Base-by-base conservation (phyloP, 2,113 vertebrate species). In the Gymnorhina tibicen region DNA sequence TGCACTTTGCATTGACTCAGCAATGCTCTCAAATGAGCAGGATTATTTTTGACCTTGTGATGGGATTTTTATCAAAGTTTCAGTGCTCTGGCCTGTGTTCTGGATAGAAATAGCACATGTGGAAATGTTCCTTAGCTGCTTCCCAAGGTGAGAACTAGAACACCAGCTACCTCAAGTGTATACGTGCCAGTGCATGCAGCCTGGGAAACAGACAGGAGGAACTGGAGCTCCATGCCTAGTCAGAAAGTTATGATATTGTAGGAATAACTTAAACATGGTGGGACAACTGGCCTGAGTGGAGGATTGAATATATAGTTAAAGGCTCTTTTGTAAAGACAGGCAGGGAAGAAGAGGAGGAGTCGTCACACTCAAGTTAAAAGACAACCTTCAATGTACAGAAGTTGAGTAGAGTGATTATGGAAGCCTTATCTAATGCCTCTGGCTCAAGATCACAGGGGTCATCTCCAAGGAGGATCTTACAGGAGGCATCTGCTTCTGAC, bases 1-100 rank as follows among this genome's bases (percentile, higher is more conserved):
- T 78, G 75, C 52, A 35, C 30, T 94, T 79, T 84, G 50, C 37
- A 42, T 76, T 91, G 82, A 90, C 52, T 96, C 82, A 88, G 63
- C 86, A 77, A 16, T 33, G 37, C 55, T 95, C 33, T 80, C 47
- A 79, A 86, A 74, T 52, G 20, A 88, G 28, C 8, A 5, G 75
- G 33, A 77, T 75, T 88, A 59, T 55, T 93, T 90, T 91, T 88
- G 67, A 86, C 70, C 55, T 81, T 88, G 50, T 64, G 76, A 67
- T 33, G 27, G 70, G 35, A 72, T 79, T 83, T 91, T 83, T 87
- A 16, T 67, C 42, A 66, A 77, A 58, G 32, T 93, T 94, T 75
- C 37, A 87, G 60, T 53, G 62, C 58, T 79, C 28, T 49, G 26
- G 42, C 23, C 33, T 84, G 13, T 75, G 23, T 83, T 74, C 16